A percentile compares a stretch with the other conserved stretches of the same genome.
Conservation (phyloP, 2,113 vertebrate species). For the Strigops habroptila region DNA sequence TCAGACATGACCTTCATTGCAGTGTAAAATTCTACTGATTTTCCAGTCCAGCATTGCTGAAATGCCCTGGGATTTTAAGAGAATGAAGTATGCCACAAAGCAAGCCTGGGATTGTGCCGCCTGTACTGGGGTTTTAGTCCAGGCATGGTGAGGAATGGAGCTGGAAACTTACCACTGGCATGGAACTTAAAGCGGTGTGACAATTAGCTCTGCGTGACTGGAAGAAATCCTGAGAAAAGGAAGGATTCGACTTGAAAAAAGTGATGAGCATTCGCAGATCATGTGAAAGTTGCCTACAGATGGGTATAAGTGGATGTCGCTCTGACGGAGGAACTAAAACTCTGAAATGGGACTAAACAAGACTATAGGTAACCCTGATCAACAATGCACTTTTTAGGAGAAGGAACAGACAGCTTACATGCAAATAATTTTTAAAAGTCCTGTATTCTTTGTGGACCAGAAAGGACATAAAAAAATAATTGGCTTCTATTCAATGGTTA, state of each 20-base stretch:
- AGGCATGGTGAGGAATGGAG: not conserved
- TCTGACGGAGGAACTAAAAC: not conserved
- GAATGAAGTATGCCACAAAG: constrained; percentile 2
- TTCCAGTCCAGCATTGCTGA: constrained; percentile 1
- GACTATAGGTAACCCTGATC: not conserved
- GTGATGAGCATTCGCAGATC: not conserved
- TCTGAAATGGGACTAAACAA: not conserved
- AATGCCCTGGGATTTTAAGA: constrained; percentile 13
- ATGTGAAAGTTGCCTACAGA: not conserved
- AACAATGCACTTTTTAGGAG: not conserved
- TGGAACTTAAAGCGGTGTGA: not conserved
- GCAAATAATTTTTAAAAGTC: not conserved
- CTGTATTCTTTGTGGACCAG: not conserved
- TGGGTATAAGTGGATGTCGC: accelerated
- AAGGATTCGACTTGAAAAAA: not conserved
- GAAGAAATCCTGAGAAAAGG: not conserved
- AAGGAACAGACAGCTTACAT: not conserved
- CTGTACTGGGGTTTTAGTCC: not conserved
- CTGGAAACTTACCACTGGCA: not conserved
- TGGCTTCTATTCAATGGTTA: not conserved
- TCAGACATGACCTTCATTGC: not conserved
- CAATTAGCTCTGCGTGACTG: not conserved
- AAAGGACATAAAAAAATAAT: not conserved
- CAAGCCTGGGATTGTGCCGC: not conserved
- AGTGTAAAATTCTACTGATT: not conserved